Percentiles rank a stretch among this genome's conserved stretches.
phyloP scores from a whole-genome alignment of 1,140 invertebrate genomes.

The Cheumatopsyche charites region DNA sequence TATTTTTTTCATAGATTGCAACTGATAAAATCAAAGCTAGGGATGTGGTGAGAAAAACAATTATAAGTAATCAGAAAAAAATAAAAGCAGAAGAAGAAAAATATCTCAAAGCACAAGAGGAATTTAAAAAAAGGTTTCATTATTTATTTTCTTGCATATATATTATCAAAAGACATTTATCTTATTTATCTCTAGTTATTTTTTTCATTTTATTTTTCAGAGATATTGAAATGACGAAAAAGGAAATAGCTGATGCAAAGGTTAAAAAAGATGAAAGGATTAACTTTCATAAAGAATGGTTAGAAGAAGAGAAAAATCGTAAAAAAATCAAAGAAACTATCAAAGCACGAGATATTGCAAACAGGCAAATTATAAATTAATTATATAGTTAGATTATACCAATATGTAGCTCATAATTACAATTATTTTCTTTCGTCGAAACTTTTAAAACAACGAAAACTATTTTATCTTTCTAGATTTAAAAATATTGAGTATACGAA shows the following conservation, averaged over 20 bases:
- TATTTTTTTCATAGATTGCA: constrained; percentile 32
- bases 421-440: background rate
- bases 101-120: constrained; percentile 39
- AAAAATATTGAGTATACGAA: constrained; percentile 57
- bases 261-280: constrained; percentile 1
- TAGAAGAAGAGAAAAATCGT: background rate
- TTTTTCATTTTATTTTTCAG: background rate
- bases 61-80: constrained; percentile 9
- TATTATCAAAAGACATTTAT: background rate
- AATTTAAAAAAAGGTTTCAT: constrained; percentile 28
- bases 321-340: background rate
- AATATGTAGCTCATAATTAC: too few species aligned
- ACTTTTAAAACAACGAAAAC: background rate
- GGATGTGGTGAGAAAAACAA: background rate
- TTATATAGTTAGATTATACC: too few species aligned
- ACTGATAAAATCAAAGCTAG: constrained; percentile 19
- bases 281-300: constrained; percentile 10
- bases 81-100: constrained; percentile 40
- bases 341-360: background rate
- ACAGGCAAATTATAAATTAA: background rate
- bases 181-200: too few species aligned
- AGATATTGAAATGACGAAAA: background rate
- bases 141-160: too few species aligned
- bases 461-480: constrained; percentile 51
- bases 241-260: background rate